A percentile compares a stretch with the other conserved stretches of the same genome.
phyloP scores from a whole-genome alignment of 2,888 invertebrate species.

The Monopis laevigella region DNA sequence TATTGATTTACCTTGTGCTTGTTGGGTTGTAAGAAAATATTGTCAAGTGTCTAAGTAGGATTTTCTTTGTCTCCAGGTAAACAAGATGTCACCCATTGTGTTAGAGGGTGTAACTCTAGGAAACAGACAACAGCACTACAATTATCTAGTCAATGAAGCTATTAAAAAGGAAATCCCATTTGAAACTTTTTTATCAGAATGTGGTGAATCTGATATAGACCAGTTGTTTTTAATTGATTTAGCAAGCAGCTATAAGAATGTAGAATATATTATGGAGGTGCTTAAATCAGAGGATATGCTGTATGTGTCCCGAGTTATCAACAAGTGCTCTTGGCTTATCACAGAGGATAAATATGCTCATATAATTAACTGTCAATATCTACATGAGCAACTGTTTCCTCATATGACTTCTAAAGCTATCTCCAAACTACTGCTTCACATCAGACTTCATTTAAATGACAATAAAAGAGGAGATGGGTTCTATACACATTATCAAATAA shows the following conservation, averaged over 20 bases:
- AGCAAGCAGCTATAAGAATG: slow-evolving; percentile 31
- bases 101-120: slow-evolving; percentile 23
- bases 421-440: slow-evolving; percentile 35
- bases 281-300: slow-evolving; percentile 39
- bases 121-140: slow-evolving; percentile 25
- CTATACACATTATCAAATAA: slow-evolving; percentile 32
- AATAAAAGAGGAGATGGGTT: slow-evolving; percentile 38
- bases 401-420: slow-evolving; percentile 37
- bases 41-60: too few species aligned
- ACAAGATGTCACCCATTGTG: too few species aligned
- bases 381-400: slow-evolving; percentile 33
- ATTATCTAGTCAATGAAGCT: slow-evolving; percentile 21
- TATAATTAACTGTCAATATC: slow-evolving; percentile 41
- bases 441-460: slow-evolving; percentile 38
- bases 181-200: not conserved
- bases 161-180: slow-evolving; percentile 10
- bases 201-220: slow-evolving; percentile 28
- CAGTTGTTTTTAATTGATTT: slow-evolving; percentile 41
- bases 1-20: too few species aligned
- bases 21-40: too few species aligned
- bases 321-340: slow-evolving; percentile 37
- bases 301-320: slow-evolving; percentile 40
- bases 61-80: too few species aligned
- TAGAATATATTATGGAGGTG: slow-evolving; percentile 34
- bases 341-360: slow-evolving; percentile 35